These are phyloP conservation scores for Agapostemon virescens DNA, from an alignment of 2,888 invertebrate species.

Conservation along the genomic window DNA sequence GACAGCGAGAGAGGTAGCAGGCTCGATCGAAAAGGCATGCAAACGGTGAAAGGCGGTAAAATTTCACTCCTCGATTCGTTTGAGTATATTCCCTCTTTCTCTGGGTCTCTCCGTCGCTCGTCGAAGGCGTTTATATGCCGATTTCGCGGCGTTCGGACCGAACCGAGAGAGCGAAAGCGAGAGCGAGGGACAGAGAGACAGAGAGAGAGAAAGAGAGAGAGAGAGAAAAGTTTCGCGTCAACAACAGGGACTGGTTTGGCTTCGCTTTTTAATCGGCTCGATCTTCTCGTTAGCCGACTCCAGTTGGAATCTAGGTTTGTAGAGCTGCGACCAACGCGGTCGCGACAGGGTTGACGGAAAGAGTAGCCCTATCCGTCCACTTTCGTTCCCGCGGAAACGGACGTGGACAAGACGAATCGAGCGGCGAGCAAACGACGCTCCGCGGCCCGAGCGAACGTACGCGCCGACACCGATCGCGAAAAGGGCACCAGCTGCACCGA, in stretches of 20 bases:
- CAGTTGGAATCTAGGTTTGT: conserved; percentile 71
- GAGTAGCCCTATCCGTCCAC: conserved; percentile 31
- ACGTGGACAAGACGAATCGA: neutral
- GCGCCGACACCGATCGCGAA: no score
- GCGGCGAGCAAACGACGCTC: neutral
- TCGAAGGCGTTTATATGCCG: conserved; percentile 48
- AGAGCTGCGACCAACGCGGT: conserved; percentile 59
- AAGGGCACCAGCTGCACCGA: no score
- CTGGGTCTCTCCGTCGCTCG: conserved; percentile 15
- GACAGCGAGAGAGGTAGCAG: conserved; percentile 38
- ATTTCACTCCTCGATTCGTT: conserved; percentile 69
- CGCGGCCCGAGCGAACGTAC: no score
- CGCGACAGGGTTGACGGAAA: conserved; percentile 30
- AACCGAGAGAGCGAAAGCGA: conserved; percentile 44
- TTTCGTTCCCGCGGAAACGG: conserved; percentile 29
- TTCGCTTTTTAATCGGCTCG: conserved; percentile 71
- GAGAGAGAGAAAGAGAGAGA: no score
- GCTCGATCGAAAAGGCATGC: conserved; percentile 65
- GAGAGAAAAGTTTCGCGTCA: conserved; percentile 63
- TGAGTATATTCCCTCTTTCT: conserved; percentile 35
- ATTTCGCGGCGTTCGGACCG: conserved; percentile 57
- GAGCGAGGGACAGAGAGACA: no score
- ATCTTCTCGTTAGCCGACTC: conserved; percentile 49
- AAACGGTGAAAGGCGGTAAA: conserved; percentile 73
- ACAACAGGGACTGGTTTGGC: conserved; percentile 66